phyloP scores from a whole-genome alignment of 1,140 invertebrate genomes.

The Temnothorax nylanderi region DNA sequence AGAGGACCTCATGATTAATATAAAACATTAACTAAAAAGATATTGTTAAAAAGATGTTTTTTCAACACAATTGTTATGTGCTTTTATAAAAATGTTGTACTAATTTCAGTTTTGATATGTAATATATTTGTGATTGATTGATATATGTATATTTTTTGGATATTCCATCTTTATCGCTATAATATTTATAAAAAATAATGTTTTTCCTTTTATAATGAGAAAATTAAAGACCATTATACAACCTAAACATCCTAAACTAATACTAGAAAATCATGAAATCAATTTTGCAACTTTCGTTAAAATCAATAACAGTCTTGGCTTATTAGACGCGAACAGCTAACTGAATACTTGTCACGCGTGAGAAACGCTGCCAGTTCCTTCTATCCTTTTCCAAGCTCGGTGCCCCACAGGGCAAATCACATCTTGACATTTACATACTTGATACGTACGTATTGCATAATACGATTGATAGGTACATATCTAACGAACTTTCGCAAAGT shows the following conservation, averaged over 20 bases:
- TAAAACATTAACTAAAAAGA: not conserved
- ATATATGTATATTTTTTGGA: not conserved
- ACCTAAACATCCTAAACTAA: not conserved
- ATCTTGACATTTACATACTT: conserved; percentile 31
- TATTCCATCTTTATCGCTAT: not conserved
- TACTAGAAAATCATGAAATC: not conserved
- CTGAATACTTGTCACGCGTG: not conserved
- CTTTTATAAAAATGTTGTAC: not conserved
- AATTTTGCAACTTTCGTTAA: not conserved
- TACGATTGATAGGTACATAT: conserved; percentile 20
- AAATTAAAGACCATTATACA: not conserved
- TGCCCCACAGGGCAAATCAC: not conserved
- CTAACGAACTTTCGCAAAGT: conserved; percentile 15
- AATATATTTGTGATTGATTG: not conserved
- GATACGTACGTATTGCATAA: conserved; percentile 21
- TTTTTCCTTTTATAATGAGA: not conserved
- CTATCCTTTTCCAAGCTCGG: not conserved
- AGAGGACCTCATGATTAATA: not conserved
- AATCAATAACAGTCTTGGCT: not conserved
- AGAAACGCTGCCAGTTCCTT: not conserved
- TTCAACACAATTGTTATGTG: not conserved
- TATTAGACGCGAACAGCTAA: not conserved
- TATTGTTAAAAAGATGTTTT: not conserved
- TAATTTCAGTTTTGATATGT: not conserved
- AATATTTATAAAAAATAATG: not conserved